Evolutionary conservation across 2,113 vertebrate genomes (phyloP).

Genomic region (Psophia crepitans): DNA sequence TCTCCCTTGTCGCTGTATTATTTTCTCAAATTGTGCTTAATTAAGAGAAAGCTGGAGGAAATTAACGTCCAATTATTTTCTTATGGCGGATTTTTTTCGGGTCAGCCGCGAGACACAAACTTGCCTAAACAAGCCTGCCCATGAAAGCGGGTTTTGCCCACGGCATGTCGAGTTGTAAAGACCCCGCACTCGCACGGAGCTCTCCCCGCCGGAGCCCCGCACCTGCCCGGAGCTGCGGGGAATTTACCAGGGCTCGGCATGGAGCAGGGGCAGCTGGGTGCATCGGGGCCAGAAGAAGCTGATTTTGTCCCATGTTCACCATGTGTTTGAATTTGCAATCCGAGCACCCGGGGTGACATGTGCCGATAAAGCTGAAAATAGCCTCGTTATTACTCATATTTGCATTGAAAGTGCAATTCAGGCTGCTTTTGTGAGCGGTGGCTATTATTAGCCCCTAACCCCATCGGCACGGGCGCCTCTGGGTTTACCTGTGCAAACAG

Average conservation of each 20-base stretch:
- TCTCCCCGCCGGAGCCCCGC: neutral
- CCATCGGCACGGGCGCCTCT: neutral
- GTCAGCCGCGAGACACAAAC: neutral
- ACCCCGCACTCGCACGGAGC: neutral
- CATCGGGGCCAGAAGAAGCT: neutral
- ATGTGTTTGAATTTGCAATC: neutral
- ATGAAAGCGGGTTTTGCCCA: neutral
- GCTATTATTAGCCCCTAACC: neutral
- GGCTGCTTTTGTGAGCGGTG: neutral
- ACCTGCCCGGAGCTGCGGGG: neutral
- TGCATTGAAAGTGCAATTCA: neutral
- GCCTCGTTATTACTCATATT: neutral
- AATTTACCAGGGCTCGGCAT: neutral
- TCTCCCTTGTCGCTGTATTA: neutral
- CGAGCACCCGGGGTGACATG: neutral
- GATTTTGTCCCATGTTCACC: neutral
- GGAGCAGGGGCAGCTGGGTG: neutral
- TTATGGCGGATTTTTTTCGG: neutral
- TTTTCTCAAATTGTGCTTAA: neutral
- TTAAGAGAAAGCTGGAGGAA: neutral
- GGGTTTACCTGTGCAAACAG: neutral
- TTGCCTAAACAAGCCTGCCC: neutral
- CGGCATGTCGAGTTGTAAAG: neutral
- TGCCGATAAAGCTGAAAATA: neutral
- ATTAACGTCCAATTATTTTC: conserved; percentile 38